Evolutionary conservation across 2,113 vertebrate species (phyloP), one percentile per base, ranked within the genome.

Genomic region (Platysteira castanea): DNA sequence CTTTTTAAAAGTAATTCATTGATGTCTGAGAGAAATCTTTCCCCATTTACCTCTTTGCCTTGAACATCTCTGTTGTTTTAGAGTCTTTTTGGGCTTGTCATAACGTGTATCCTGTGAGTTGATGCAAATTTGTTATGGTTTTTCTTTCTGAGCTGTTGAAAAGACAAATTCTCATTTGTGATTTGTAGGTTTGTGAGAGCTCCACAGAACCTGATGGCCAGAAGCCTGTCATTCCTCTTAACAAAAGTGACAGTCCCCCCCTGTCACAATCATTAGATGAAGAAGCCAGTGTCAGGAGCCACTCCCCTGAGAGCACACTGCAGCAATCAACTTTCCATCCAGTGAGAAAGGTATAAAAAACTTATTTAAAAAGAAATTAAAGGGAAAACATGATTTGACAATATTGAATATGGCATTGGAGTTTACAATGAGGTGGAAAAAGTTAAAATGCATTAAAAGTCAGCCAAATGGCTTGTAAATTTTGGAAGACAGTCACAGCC

Each of bases 301-400:
- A 95, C 26, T 50, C 93, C 39, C n/a, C 94, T 90, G 97, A 97
- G 70, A 92, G n/a, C 65, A 35, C 73, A 33, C 54, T 79, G 87
- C 97, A 97, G 61, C 95, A 91, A 59, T 56, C 97, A 53, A 75
- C 97, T 87, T 96, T 97, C 13, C 97, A 92, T 89, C 97, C 97
- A 57, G 79, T 93, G 77, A 98, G 96, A 97, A 98, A 98, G 98
- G 98, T 98, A 98, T 80, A 84, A 86, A 81, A 11, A 94, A 23
- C 13, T 67, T 64, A 7, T 53, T 44, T 3, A 6, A 56, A 67
- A 75, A 52, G 30, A 41, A 26, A 33, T 20, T 23, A 42, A 79
- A 61, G 13, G 16, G 15, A 81, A 87, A 83, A 49, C 3, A 18
- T 50, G 6, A 24, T 65, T 94, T 71, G 13, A 12, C 93, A 39